These are phyloP conservation scores for Falcunculus frontatus DNA, from an alignment of 2,113 vertebrate genomes.

Conservation along the genomic window DNA sequence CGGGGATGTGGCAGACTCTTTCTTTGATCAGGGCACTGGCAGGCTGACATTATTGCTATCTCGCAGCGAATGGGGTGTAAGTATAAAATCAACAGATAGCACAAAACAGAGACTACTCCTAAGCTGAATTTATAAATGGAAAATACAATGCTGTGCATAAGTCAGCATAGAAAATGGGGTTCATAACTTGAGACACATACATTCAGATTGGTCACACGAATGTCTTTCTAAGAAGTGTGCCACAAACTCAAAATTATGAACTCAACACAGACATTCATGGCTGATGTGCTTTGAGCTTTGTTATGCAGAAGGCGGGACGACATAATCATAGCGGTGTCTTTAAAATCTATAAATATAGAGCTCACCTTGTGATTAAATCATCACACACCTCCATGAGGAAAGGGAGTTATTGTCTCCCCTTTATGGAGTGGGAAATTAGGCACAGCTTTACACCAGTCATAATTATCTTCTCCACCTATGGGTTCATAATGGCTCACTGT, in stretches of 20 bases:
- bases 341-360: conserved; percentile 45
- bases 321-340: conserved; percentile 1
- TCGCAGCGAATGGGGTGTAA: neutral
- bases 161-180: neutral
- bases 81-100: neutral
- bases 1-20: neutral
- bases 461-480: conserved; percentile 46
- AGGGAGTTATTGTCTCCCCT: conserved; percentile 20
- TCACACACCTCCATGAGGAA: conserved; percentile 24
- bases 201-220: neutral
- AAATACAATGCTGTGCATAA: neutral
- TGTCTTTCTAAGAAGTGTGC: neutral
- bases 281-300: neutral
- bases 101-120: neutral
- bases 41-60: neutral
- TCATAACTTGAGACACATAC: neutral
- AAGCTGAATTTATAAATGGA: neutral
- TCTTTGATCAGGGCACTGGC: neutral
- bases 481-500: conserved; percentile 10
- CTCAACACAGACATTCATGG: accelerated
- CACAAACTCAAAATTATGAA: neutral
- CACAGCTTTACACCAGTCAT: conserved; percentile 34
- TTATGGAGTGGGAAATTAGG: conserved; percentile 26
- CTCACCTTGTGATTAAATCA: conserved; percentile 10
- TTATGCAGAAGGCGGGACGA: neutral